Conservation (phyloP, 1,140 invertebrate genomes). For the Cherax destructor region DNA sequence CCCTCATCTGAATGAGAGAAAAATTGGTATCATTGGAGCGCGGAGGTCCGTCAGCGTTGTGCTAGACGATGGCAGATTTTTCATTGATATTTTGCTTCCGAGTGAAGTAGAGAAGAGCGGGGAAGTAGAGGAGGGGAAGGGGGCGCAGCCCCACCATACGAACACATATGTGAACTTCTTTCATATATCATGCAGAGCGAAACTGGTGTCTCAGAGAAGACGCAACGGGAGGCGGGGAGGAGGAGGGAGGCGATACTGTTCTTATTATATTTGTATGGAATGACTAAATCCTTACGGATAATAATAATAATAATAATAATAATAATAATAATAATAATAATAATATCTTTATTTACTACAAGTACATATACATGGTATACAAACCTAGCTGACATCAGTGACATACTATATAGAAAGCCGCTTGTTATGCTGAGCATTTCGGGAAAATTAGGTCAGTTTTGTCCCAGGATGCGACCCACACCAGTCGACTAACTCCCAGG, state of each 20-base stretch:
- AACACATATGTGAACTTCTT: not conserved
- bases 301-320: too few relatives aligned
- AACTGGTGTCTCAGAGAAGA: not conserved
- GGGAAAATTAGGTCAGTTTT: too few relatives aligned
- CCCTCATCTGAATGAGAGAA: slow-evolving; percentile 41
- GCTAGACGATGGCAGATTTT: not conserved
- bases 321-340: too few relatives aligned
- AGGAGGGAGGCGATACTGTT: not conserved
- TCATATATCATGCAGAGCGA: not conserved
- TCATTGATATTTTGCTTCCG: slow-evolving; percentile 18
- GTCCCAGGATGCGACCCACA: too few relatives aligned
- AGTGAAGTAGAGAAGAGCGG: not conserved
- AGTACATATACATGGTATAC: too few relatives aligned
- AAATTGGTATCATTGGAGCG: slow-evolving; percentile 33
- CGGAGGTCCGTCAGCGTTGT: slow-evolving; percentile 33
- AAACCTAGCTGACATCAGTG: too few relatives aligned
- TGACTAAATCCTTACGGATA: too few relatives aligned
- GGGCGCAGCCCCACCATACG: not conserved
- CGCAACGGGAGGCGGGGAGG: not conserved
- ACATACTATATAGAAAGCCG: too few relatives aligned
- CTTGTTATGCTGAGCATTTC: too few relatives aligned
- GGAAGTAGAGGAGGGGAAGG: not conserved
- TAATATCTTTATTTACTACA: too few relatives aligned
- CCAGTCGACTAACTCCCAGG: too few relatives aligned
- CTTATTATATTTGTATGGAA: too few relatives aligned